Percentiles rank a stretch among this genome's conserved stretches.
phyloP scores from a whole-genome alignment of 2,113 vertebrate genomes.

The Camelus dromedarius region DNA sequence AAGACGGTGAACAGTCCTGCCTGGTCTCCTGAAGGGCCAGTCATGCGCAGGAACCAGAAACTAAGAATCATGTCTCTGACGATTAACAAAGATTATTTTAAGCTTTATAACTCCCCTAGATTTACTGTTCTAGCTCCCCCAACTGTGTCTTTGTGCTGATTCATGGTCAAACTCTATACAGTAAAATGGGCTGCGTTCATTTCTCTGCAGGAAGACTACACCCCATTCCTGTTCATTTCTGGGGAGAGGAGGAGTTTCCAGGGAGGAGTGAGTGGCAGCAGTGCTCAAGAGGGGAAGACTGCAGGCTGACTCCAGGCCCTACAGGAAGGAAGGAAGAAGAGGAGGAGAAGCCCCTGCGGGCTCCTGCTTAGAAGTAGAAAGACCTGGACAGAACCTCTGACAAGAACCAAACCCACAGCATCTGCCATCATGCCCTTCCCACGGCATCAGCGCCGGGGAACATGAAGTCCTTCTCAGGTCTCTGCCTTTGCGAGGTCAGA shows the following conservation, averaged over 20 bases:
- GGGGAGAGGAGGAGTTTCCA: not conserved
- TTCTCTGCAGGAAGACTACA: not conserved
- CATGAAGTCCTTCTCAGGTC: not conserved
- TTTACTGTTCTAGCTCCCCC: not conserved
- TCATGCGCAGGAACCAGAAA: not conserved
- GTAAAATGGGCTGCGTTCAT: not conserved
- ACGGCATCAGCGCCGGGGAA: not conserved
- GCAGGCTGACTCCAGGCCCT: not conserved
- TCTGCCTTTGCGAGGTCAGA: not conserved
- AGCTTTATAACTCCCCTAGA: not conserved
- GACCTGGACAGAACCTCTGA: not conserved
- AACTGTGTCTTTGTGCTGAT: not conserved
- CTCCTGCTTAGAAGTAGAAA: not conserved
- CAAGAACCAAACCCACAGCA: not conserved
- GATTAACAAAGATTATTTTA: not conserved
- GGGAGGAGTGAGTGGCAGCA: not conserved
- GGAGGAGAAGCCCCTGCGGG: fast-evolving
- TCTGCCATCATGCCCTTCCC: not conserved
- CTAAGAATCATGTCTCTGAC: not conserved
- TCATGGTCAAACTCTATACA: not conserved
- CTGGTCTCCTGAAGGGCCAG: not conserved
- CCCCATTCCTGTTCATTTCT: not conserved
- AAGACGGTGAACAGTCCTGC: not conserved
- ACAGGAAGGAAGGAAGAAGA: not conserved
- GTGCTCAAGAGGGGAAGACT: not conserved